Base-by-base conservation (phyloP, 1,140 invertebrate genomes). In the Drosophila sulfurigaster region DNA sequence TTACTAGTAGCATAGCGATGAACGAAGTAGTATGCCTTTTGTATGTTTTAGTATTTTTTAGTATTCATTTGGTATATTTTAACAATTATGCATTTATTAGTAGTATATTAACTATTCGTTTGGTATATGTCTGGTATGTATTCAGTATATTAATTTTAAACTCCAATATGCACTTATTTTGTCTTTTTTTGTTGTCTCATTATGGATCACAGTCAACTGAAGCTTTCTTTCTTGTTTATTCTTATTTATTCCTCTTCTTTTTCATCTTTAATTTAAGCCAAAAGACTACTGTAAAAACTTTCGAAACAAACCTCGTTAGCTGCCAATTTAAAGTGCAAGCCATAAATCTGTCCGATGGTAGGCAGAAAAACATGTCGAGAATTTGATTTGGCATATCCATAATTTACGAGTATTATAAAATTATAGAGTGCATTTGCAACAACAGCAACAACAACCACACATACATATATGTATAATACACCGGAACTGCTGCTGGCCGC, bases 311-410 rank as follows among this genome's bases (percentile, higher is more conserved):
- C 28, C 66, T 69, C 64, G 64, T 67, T 76, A 62, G 48, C 67
- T 65, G 59, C 46, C 72, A 48, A 45, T 46, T 64, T 38, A 78
- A 79, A 77, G 77, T 78, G 80, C 70, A 11, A 43, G 63, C 63
- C 48, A 83, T 88, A 88, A 88, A 83, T 87, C 72, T 28, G 38
- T 28, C 28, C 52, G 32, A 38, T 13, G 45, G 16, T 65, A 52
- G 67, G 65, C 70, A 45, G 45, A 82, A 78, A 78, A 72, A 78
- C 75, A 52, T 73, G 74, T 59, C 52, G 63, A 77, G 77, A 78
- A 87, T 87, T 88, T 87, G 83, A 87, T 87, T 88, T 88, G 83
- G 80, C 83, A 88, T 75, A 81, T 83, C 80, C 82, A 87, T 87
- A 87, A 87, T 87, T 87, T 87, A 87, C 51, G 73, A 75, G 66